These are phyloP conservation scores for Drosophila infuscata DNA, from an alignment of 2,888 invertebrate species.

Conservation along the genomic window DNA sequence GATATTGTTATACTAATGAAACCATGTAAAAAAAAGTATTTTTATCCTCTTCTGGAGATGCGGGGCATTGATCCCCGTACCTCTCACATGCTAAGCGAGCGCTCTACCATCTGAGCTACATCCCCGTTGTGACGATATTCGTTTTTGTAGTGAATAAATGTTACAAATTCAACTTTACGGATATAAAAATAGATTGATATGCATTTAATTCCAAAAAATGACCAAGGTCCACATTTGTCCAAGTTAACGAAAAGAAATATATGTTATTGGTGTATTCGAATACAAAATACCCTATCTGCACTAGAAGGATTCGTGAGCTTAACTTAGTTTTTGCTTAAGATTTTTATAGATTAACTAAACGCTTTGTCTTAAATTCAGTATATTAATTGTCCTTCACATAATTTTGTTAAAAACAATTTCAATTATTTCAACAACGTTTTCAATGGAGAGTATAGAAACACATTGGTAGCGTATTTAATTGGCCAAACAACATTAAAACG, in stretches of 20 bases:
- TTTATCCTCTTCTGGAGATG: constrained; percentile 77
- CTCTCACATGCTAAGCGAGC: constrained; percentile 85
- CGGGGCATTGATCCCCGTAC: constrained; percentile 84
- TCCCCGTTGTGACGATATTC: constrained; percentile 60
- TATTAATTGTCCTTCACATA: background rate
- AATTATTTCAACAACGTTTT: background rate
- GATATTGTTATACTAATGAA: background rate
- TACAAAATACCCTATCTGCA: background rate
- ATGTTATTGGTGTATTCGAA: background rate
- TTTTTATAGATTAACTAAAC: background rate
- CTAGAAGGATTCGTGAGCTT: accelerated
- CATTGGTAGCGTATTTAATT: constrained; percentile 17
- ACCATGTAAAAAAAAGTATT: background rate
- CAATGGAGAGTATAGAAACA: background rate
- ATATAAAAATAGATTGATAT: constrained; percentile 12
- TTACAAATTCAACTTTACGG: background rate
- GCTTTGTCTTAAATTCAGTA: background rate
- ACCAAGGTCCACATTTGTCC: constrained; percentile 12
- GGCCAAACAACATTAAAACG: constrained; percentile 6
- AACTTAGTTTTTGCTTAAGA: background rate
- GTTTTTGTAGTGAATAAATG: constrained; percentile 11
- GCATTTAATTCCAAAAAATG: constrained; percentile 8
- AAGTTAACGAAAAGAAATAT: background rate
- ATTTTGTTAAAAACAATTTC: background rate
- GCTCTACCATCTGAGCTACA: constrained; percentile 85